A percentile compares a stretch with the other conserved stretches of the same genome.
These are phyloP conservation scores for Coelopa frigida DNA, from an alignment of 1,140 invertebrate genomes.

Conservation along the genomic window DNA sequence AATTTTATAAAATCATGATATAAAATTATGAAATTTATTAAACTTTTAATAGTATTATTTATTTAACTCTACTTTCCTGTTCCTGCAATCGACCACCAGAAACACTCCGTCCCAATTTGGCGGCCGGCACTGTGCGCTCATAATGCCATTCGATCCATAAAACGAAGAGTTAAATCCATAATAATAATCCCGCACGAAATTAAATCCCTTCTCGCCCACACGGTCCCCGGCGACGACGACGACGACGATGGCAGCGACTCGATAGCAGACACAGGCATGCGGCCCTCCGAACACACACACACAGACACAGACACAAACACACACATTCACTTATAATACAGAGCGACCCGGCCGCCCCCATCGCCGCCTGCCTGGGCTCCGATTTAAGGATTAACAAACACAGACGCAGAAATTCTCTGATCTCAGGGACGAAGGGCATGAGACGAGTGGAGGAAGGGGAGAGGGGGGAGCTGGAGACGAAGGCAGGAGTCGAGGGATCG, in stretches of 20 bases:
- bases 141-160: slow-evolving; percentile 45
- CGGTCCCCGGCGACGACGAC: slow-evolving; percentile 18
- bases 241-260: too few relatives aligned
- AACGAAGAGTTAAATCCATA: slow-evolving; percentile 46
- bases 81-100: neutral
- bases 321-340: slow-evolving; percentile 4
- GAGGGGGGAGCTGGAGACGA: neutral
- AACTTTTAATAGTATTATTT: neutral
- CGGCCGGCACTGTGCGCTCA: too few relatives aligned
- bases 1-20: too few relatives aligned
- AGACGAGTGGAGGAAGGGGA: neutral
- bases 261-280: too few relatives aligned
- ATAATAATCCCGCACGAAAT: slow-evolving; percentile 46
- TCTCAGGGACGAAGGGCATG: neutral
- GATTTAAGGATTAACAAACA: slow-evolving; percentile 42
- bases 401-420: slow-evolving; percentile 3
- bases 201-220: slow-evolving; percentile 42
- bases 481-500: neutral
- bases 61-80: neutral
- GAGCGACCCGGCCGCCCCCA: neutral
- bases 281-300: too few relatives aligned
- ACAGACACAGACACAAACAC: neutral
- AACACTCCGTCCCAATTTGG: too few relatives aligned
- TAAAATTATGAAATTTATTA: too few relatives aligned
- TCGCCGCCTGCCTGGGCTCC: slow-evolving; percentile 22